Evolutionary conservation across 2,113 vertebrate genomes (phyloP).

Genomic region (Campylorhamphus procurvoides): DNA sequence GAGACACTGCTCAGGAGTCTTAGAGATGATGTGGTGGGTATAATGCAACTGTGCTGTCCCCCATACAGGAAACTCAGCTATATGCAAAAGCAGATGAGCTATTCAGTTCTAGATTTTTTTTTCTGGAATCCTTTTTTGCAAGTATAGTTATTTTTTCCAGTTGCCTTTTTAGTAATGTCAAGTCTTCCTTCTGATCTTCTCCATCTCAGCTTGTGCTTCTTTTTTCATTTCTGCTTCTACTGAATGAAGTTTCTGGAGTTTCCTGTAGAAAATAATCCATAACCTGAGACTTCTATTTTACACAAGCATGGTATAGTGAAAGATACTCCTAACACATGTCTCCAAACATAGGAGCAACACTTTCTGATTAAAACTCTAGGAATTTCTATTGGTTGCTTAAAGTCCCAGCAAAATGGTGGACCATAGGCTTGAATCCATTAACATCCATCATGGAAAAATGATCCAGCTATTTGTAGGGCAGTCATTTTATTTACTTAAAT

Average conservation of each 20-base stretch:
- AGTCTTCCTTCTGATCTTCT: background rate
- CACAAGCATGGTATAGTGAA: background rate
- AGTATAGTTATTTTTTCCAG: background rate
- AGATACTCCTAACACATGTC: background rate
- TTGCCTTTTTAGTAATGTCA: background rate
- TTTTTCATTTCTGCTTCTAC: background rate
- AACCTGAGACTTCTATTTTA: background rate
- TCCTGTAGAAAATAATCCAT: background rate
- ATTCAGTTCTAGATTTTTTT: background rate
- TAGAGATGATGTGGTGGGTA: background rate
- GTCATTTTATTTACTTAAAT: background rate
- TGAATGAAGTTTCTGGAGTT: background rate
- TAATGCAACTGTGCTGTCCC: background rate
- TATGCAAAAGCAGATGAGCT: background rate
- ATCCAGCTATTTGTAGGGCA: background rate
- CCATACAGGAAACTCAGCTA: background rate
- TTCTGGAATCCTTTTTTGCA: background rate
- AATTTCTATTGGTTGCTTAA: background rate
- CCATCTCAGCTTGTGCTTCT: background rate
- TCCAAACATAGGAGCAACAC: background rate
- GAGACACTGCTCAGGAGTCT: background rate
- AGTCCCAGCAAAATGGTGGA: background rate
- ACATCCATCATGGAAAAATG: background rate
- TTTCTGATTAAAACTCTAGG: background rate
- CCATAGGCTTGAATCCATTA: background rate